These are phyloP conservation scores for Drosophila vallismaia DNA, from an alignment of 2,888 invertebrate genomes.

Conservation along the genomic window DNA sequence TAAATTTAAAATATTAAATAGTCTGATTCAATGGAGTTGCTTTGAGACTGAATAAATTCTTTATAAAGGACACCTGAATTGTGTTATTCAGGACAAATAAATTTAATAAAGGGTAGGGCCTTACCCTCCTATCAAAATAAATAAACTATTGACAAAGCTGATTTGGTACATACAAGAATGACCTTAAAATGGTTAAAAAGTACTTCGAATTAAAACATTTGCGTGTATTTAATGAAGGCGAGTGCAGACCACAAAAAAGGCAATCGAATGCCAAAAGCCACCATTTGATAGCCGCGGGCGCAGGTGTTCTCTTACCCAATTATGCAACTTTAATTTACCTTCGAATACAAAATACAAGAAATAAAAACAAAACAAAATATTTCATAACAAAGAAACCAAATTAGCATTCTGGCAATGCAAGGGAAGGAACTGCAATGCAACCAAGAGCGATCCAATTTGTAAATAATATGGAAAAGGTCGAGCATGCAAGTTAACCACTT, in stretches of 20 bases:
- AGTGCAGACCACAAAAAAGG: conserved; percentile 45
- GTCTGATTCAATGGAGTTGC: too few species aligned
- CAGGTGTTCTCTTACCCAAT: conserved; percentile 59
- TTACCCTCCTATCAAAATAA: not conserved
- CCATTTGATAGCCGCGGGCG: conserved; percentile 45
- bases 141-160: not conserved
- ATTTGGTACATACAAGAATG: conserved; percentile 1
- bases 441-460: conserved; percentile 65
- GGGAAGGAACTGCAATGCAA: conserved; percentile 7
- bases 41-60: too few species aligned
- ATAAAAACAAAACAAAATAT: conserved; percentile 14
- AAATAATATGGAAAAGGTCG: conserved; percentile 72
- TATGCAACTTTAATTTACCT: conserved; percentile 58
- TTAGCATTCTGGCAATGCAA: conserved; percentile 58
- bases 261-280: conserved; percentile 41
- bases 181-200: conserved; percentile 34
- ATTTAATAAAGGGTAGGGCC: too few species aligned
- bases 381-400: conserved; percentile 35
- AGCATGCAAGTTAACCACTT: conserved; percentile 65
- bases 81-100: too few species aligned
- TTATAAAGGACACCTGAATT: too few species aligned
- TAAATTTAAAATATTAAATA: too few species aligned
- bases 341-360: conserved; percentile 24
- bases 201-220: conserved; percentile 54
- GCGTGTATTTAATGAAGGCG: conserved; percentile 73